Evolutionary conservation across 2,113 vertebrate species (phyloP).

Genomic region (Lepisosteus oculatus): DNA sequence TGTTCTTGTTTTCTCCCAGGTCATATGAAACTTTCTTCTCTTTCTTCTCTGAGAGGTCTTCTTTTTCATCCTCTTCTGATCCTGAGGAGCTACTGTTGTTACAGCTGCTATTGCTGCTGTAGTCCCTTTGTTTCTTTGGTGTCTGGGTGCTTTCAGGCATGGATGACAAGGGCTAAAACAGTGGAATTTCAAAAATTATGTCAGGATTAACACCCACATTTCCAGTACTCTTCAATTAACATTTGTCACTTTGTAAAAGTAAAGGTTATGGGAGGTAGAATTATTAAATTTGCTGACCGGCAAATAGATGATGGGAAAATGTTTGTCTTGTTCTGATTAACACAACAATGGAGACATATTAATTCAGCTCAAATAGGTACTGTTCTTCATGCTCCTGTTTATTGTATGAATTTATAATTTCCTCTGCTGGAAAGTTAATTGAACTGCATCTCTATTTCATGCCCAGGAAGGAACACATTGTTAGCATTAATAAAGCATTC

Average conservation of each 20-base stretch:
- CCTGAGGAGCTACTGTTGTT: slow-evolving; percentile 71
- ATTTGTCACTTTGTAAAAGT: slow-evolving; percentile 49
- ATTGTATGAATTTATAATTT: slow-evolving; percentile 34
- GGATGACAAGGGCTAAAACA: slow-evolving; percentile 74
- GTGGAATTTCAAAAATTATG: slow-evolving; percentile 5
- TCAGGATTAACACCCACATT: slow-evolving; percentile 26
- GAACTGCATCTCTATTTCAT: slow-evolving; percentile 35
- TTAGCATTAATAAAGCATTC: slow-evolving; percentile 58
- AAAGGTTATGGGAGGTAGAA: slow-evolving; percentile 29
- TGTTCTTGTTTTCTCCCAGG: slow-evolving; percentile 71
- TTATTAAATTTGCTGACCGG: slow-evolving; percentile 14
- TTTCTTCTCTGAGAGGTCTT: slow-evolving; percentile 60
- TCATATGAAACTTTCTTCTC: slow-evolving; percentile 81
- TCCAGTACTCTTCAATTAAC: slow-evolving; percentile 52
- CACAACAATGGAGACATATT: slow-evolving; percentile 35
- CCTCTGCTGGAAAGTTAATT: slow-evolving; percentile 37
- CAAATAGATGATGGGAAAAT: slow-evolving; percentile 20
- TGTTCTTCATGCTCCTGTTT: slow-evolving; percentile 10
- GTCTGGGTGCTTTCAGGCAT: slow-evolving; percentile 88
- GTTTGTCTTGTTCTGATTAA: slow-evolving; percentile 37
- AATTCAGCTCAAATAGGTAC: slow-evolving; percentile 31
- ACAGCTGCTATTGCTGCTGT: slow-evolving; percentile 72
- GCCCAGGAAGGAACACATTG: slow-evolving; percentile 32
- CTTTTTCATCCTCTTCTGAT: slow-evolving; percentile 70
- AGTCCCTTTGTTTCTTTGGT: slow-evolving; percentile 61